Evolutionary conservation across 2,888 invertebrate species (phyloP).

Genomic region (Trichopria drosophilae): DNA sequence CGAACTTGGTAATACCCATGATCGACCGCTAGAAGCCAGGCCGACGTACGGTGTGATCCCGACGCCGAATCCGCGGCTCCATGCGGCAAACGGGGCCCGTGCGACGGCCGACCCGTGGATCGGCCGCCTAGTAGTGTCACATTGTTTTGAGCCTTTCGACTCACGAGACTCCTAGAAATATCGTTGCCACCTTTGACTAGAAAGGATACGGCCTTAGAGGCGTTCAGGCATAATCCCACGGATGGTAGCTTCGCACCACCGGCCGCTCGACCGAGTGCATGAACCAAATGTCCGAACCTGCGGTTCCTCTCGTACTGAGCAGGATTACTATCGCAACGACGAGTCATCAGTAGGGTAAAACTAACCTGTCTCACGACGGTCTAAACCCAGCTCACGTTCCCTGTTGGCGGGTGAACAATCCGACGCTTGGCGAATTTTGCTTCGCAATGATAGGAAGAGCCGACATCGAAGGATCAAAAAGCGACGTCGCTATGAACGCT

Average conservation of each 20-base stretch:
- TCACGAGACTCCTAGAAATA: slow-evolving; percentile 57
- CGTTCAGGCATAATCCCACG: slow-evolving; percentile 64
- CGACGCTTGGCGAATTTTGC: slow-evolving; percentile 73
- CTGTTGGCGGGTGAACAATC: slow-evolving; percentile 72
- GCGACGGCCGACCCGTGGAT: slow-evolving; percentile 31
- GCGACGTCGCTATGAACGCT: slow-evolving; percentile 70
- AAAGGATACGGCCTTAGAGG: slow-evolving; percentile 66
- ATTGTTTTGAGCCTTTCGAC: slow-evolving; percentile 60
- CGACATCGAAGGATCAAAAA: slow-evolving; percentile 75
- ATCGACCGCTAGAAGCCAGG: slow-evolving; percentile 27
- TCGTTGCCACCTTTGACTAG: slow-evolving; percentile 62
- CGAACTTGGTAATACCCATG: slow-evolving; percentile 42
- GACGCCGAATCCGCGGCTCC: slow-evolving; percentile 18
- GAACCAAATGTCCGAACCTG: slow-evolving; percentile 65
- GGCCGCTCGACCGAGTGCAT: slow-evolving; percentile 65
- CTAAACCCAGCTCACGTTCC: slow-evolving; percentile 71
- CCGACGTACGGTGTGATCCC: slow-evolving; percentile 25
- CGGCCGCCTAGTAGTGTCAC: slow-evolving; percentile 51
- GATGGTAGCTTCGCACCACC: slow-evolving; percentile 70
- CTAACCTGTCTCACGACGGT: slow-evolving; percentile 67
- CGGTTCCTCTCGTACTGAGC: slow-evolving; percentile 64
- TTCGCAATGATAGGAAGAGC: slow-evolving; percentile 76
- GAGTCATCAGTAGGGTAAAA: slow-evolving; percentile 60
- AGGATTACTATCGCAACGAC: slow-evolving; percentile 63
- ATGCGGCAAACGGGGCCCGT: slow-evolving; percentile 37